These are phyloP conservation scores for Pediacus dermestoides DNA, from an alignment of 2,888 invertebrate species.

Conservation along the genomic window DNA sequence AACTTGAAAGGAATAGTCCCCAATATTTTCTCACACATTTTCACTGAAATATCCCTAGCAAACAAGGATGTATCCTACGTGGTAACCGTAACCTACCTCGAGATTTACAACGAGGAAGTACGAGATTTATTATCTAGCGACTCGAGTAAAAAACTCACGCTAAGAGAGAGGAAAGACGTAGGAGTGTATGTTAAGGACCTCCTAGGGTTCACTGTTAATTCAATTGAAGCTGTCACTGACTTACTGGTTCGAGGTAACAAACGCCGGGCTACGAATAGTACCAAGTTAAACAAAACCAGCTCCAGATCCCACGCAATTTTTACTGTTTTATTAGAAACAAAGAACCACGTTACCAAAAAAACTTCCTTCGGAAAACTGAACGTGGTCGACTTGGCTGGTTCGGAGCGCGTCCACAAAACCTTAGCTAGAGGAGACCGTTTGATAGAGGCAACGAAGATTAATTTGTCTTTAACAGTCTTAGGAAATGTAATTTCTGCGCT, in stretches of 20 bases:
- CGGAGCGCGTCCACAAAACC: constrained; percentile 94
- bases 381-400: constrained; percentile 92
- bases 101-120: constrained; percentile 98
- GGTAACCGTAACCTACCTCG: constrained; percentile 92
- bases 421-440: constrained; percentile 85
- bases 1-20: constrained; percentile 92
- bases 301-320: constrained; percentile 96
- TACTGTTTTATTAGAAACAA: constrained; percentile 93
- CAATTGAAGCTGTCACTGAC: constrained; percentile 89
- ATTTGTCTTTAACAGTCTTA: constrained; percentile 88
- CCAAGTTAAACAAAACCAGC: constrained; percentile 92
- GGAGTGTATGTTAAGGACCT: constrained; percentile 96
- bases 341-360: constrained; percentile 72
- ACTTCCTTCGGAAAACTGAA: constrained; percentile 90
- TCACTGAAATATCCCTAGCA: constrained; percentile 90
- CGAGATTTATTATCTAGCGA: constrained; percentile 74
- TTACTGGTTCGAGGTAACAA: constrained; percentile 94
- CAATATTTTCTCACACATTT: constrained; percentile 96
- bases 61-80: constrained; percentile 75
- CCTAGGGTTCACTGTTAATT: constrained; percentile 90
- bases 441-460: constrained; percentile 94
- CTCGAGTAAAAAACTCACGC: constrained; percentile 66
- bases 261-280: constrained; percentile 73
- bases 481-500: constrained; percentile 96
- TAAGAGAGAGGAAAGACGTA: constrained; percentile 90